Evolutionary conservation across 2,797 vertebrate genomes (phyloP).

Genomic region (Lycodopsis pacificus): DNA sequence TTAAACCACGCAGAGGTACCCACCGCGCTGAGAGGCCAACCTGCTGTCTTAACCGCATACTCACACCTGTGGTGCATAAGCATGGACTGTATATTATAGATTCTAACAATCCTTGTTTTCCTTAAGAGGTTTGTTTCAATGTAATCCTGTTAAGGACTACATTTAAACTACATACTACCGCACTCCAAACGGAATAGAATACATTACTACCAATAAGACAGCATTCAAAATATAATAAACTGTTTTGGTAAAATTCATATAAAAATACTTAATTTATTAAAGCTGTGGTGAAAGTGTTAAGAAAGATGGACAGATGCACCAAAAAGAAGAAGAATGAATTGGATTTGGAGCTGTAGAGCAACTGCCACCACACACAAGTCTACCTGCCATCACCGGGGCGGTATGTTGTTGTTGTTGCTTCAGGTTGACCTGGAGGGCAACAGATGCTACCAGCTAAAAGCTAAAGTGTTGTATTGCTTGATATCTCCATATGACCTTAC

Average conservation of each 20-base stretch:
- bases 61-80: constrained; percentile 33
- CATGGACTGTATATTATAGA: too few species aligned
- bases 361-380: too few species aligned
- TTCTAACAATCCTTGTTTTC: too few species aligned
- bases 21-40: constrained; percentile 38
- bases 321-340: not conserved
- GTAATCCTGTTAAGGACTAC: too few species aligned
- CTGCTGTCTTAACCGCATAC: constrained; percentile 20
- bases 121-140: too few species aligned
- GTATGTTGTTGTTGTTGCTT: not conserved
- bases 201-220: too few species aligned
- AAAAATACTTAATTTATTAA: not conserved
- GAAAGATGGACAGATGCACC: not conserved
- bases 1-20: not conserved
- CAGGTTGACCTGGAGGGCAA: constrained; percentile 24
- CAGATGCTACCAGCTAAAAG: constrained; percentile 32
- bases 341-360: too few species aligned
- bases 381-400: too few species aligned
- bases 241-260: not conserved
- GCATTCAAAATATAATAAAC: too few species aligned
- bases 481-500: constrained; percentile 8
- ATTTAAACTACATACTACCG: too few species aligned
- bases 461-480: constrained; percentile 18
- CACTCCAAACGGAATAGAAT: too few species aligned
- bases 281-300: not conserved